phyloP scores from a whole-genome alignment of 2,113 vertebrate genomes.

The Haemorhous mexicanus region DNA sequence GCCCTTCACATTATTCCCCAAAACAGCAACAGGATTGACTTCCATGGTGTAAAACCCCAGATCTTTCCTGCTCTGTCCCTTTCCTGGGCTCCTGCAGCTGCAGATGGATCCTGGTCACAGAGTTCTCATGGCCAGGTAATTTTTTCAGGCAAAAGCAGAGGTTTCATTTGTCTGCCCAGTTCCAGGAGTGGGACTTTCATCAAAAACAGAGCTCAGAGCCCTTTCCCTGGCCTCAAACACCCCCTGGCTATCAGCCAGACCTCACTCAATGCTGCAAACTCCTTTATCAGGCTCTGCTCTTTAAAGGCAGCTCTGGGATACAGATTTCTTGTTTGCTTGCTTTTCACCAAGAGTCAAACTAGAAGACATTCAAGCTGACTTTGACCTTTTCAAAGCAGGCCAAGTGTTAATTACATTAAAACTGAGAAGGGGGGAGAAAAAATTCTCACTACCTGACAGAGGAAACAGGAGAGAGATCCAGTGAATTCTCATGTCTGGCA shows the following conservation, averaged over 20 bases:
- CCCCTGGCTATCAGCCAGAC: neutral
- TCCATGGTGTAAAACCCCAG: neutral
- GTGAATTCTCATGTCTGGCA: neutral
- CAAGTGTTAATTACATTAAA: slow-evolving; percentile 9
- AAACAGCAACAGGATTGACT: neutral
- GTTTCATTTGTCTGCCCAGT: neutral
- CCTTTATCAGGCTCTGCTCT: neutral
- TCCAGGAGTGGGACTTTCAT: neutral
- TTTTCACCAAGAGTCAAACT: neutral
- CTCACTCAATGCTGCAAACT: neutral
- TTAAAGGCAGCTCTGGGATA: neutral
- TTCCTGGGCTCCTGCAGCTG: neutral
- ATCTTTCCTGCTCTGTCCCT: rapidly evolving
- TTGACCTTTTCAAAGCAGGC: neutral
- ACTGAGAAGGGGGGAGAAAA: neutral
- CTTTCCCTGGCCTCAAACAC: neutral
- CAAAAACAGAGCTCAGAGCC: neutral
- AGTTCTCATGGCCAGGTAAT: rapidly evolving
- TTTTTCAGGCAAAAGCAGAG: neutral
- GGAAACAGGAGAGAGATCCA: neutral
- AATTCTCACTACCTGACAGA: neutral
- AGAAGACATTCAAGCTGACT: neutral
- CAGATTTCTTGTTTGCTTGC: neutral
- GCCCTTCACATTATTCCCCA: neutral
- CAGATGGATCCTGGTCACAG: neutral